phyloP scores from a whole-genome alignment of 2,888 invertebrate species.

The Hetaerina titia region DNA sequence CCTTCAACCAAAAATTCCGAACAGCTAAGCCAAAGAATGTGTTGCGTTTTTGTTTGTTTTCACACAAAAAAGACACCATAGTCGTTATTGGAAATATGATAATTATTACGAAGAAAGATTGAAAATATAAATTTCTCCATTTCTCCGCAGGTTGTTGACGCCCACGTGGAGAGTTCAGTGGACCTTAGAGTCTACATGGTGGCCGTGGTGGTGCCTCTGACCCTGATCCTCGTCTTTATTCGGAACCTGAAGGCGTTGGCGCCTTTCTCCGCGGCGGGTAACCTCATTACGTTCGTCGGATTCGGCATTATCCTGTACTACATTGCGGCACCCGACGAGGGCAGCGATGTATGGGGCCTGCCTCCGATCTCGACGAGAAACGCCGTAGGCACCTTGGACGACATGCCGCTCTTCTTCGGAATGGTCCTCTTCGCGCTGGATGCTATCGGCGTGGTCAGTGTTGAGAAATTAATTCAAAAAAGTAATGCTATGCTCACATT shows the following conservation, averaged over 20 bases:
- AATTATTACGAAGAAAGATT: no score
- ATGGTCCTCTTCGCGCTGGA: conserved; percentile 97
- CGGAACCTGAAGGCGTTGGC: conserved; percentile 92
- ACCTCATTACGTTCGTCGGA: conserved; percentile 89
- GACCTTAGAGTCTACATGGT: conserved; percentile 73
- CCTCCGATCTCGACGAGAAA: conserved; percentile 83
- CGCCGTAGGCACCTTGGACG: conserved; percentile 82
- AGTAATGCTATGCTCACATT: no score
- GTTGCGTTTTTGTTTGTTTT: no score
- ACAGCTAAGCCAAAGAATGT: no score
- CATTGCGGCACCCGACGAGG: conserved; percentile 78
- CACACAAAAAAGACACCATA: no score
- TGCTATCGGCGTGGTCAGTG: conserved; percentile 92
- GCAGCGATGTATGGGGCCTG: conserved; percentile 83
- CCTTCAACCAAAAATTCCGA: no score
- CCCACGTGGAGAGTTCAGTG: conserved; percentile 78
- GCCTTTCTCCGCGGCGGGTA: conserved; percentile 93
- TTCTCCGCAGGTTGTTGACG: conserved; percentile 76
- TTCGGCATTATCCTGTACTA: conserved; percentile 93
- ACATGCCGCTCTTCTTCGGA: conserved; percentile 96
- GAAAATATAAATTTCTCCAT: no score
- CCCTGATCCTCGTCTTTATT: conserved; percentile 90
- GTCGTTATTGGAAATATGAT: no score
- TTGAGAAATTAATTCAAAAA: background rate
- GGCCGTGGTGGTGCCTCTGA: conserved; percentile 78